Percentiles rank a stretch among this genome's conserved stretches.
phyloP scores from a whole-genome alignment of 2,888 invertebrate genomes.

The Tipula lateralis region DNA sequence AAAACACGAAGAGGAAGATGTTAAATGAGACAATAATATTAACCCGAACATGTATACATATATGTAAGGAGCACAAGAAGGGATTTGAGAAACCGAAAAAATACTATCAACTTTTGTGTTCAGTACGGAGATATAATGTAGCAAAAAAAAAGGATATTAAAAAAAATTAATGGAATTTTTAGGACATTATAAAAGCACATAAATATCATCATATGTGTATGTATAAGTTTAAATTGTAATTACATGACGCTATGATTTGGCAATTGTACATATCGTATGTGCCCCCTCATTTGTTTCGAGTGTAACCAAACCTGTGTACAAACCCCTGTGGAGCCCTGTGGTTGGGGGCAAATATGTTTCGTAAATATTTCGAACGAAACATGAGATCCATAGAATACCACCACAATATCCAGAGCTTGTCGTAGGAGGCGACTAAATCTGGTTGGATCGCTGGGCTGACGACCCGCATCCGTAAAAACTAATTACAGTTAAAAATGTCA shows the following conservation, averaged over 20 bases:
- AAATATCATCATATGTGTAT: neutral
- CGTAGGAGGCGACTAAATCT: too few species aligned
- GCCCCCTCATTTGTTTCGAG: neutral
- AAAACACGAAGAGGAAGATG: neutral
- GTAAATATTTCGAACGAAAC: too few species aligned
- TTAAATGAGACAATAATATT: neutral
- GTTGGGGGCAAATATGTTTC: too few species aligned
- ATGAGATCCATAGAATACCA: too few species aligned
- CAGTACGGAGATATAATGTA: neutral
- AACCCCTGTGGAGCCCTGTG: too few species aligned
- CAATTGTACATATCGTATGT: neutral
- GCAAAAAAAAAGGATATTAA: neutral
- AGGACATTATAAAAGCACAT: neutral
- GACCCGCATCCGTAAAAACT: too few species aligned
- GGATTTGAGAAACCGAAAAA: neutral
- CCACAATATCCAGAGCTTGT: too few species aligned
- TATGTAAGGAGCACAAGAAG: neutral
- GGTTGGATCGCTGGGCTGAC: too few species aligned
- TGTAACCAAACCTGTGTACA: too few species aligned
- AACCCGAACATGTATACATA: neutral
- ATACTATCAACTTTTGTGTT: neutral
- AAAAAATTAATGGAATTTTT: slow-evolving; percentile 14
- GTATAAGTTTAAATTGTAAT: neutral
- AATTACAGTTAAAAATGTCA: too few species aligned
- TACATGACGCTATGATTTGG: neutral